A percentile compares a stretch with the other conserved stretches of the same genome.
Evolutionary conservation across 1,140 invertebrate genomes (phyloP).

Genomic region (Pachyrhynchus sulphureomaculatus): DNA sequence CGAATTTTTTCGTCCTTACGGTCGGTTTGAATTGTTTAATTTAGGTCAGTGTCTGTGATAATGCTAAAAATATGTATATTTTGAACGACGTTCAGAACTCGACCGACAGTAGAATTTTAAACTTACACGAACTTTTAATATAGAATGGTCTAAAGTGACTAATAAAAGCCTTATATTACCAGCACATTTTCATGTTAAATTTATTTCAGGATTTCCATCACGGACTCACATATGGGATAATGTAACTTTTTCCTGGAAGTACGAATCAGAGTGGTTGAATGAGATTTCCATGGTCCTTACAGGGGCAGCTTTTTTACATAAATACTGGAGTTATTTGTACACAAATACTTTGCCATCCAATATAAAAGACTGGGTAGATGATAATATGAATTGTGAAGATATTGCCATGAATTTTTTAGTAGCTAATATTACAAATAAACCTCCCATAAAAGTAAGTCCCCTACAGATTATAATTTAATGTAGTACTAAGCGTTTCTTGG

Average conservation of each 20-base stretch:
- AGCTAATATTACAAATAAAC: constrained; percentile 86
- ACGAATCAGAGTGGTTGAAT: constrained; percentile 95
- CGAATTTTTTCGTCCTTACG: no score
- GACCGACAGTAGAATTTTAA: no score
- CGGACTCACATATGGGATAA: constrained; percentile 90
- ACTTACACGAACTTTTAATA: no score
- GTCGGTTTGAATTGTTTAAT: no score
- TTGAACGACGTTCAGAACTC: no score
- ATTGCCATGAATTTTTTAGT: constrained; percentile 95
- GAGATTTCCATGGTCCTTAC: constrained; percentile 91
- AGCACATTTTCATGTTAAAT: not conserved
- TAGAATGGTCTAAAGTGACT: not conserved
- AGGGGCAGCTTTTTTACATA: constrained; percentile 92
- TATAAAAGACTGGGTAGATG: constrained; percentile 76
- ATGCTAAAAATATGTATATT: no score
- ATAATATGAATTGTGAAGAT: constrained; percentile 93
- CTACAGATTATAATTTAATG: constrained; percentile 11
- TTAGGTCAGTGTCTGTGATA: no score
- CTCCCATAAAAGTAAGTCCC: constrained; percentile 86
- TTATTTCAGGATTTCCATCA: constrained; percentile 75
- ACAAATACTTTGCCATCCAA: constrained; percentile 78
- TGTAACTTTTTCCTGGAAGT: constrained; percentile 77
- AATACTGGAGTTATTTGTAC: constrained; percentile 90
- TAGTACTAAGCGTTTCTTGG: no score
- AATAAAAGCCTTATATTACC: not conserved